Evolutionary conservation across 2,113 vertebrate genomes (phyloP).

Genomic region (Oryzias javanicus): DNA sequence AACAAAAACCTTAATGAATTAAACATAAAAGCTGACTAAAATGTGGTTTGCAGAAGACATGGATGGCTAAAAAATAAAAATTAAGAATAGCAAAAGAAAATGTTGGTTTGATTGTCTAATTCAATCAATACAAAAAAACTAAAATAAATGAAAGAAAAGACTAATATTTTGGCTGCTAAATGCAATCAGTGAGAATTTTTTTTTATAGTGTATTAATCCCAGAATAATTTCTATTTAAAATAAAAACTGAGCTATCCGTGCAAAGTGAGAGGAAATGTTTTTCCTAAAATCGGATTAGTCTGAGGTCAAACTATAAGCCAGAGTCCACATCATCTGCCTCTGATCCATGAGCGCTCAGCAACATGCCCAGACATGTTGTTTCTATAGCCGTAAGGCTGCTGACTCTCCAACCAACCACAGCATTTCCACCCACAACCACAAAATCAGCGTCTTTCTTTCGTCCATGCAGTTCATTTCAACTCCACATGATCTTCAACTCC

Average conservation of each 20-base stretch:
- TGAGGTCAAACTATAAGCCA: conserved; percentile 15
- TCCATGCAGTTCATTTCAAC: conserved; percentile 11
- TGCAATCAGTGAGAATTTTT: too few relatives aligned
- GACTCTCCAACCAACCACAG: background rate
- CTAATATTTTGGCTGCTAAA: too few relatives aligned
- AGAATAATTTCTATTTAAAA: conserved; percentile 2
- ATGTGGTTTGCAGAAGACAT: too few relatives aligned
- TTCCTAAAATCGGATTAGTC: conserved; percentile 11
- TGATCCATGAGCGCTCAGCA: conserved; percentile 21
- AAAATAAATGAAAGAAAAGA: too few relatives aligned
- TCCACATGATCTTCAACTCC: background rate
- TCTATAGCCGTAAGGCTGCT: conserved; percentile 19
- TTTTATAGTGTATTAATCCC: background rate
- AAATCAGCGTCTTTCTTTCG: conserved; percentile 6
- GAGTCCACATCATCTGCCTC: conserved; percentile 26
- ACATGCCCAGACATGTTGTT: conserved; percentile 51
- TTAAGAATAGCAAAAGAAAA: too few relatives aligned
- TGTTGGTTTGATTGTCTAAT: too few relatives aligned
- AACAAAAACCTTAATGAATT: too few relatives aligned
- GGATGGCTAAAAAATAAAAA: too few relatives aligned
- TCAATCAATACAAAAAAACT: too few relatives aligned
- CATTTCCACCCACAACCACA: conserved; percentile 11
- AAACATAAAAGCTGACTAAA: too few relatives aligned
- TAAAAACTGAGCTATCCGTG: conserved; percentile 1
- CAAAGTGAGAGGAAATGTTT: conserved; percentile 1